phyloP scores from a whole-genome alignment of 1,140 invertebrate species.

The Cyrtorhinus lividipennis region DNA sequence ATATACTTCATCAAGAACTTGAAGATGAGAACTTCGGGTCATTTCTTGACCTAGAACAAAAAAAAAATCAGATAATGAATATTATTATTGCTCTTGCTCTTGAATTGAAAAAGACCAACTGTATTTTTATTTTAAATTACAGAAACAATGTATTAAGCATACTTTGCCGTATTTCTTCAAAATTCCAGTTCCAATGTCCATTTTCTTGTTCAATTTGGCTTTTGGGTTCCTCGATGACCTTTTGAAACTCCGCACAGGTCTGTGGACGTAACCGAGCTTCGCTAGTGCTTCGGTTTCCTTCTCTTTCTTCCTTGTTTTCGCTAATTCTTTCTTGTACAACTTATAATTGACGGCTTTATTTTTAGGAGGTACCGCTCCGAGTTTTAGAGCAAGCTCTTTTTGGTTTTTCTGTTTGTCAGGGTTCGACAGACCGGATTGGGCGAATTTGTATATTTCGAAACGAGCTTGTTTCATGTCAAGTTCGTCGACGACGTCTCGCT shows the following conservation, averaged over 20 bases:
- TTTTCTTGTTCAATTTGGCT: constrained; percentile 5
- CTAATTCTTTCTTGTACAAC: background rate
- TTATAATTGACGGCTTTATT: constrained; percentile 14
- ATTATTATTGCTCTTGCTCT: too few relatives aligned
- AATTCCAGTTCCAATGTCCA: constrained; percentile 11
- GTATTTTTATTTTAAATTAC: too few relatives aligned
- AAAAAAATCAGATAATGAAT: too few relatives aligned
- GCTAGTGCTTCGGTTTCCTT: background rate
- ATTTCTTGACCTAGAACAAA: too few relatives aligned
- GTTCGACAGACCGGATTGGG: background rate
- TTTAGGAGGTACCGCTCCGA: constrained; percentile 14
- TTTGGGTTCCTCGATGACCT: constrained; percentile 4
- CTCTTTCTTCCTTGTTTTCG: background rate
- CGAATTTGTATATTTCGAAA: constrained; percentile 18
- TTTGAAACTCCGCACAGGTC: constrained; percentile 5
- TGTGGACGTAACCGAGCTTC: background rate
- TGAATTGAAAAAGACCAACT: too few relatives aligned
- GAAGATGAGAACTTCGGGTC: too few relatives aligned
- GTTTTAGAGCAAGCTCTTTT: constrained; percentile 13
- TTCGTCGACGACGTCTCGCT: background rate
- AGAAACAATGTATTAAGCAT: too few relatives aligned
- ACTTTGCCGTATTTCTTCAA: constrained; percentile 15
- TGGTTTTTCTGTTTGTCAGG: constrained; percentile 10
- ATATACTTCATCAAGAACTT: too few relatives aligned
- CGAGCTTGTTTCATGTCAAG: constrained; percentile 14